Conservation (phyloP, 2,888 invertebrate species). For the Timandra comae region DNA sequence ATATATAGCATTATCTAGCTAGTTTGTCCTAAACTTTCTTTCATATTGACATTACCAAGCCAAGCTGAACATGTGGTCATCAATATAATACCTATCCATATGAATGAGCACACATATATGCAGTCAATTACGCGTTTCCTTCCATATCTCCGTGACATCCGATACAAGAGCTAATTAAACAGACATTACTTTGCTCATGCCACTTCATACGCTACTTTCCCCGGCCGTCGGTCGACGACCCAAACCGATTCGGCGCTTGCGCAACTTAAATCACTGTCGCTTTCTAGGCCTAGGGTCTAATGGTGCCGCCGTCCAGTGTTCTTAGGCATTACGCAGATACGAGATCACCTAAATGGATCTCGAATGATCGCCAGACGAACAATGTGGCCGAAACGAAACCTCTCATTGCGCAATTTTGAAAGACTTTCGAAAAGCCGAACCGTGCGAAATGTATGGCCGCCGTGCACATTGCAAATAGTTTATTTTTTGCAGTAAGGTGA, state of each 20-base stretch:
- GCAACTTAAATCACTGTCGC: conserved; percentile 61
- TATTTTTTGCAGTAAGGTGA: no score
- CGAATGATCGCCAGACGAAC: neutral
- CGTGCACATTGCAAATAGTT: no score
- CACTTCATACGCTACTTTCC: conserved; percentile 46
- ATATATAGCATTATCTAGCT: no score
- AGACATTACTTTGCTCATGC: conserved; percentile 29
- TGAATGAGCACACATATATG: no score
- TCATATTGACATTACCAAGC: no score
- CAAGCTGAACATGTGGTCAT: no score
- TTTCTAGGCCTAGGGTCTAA: conserved; percentile 54
- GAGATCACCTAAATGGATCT: neutral
- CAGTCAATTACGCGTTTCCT: no score
- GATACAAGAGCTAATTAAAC: conserved; percentile 39
- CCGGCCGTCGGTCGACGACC: conserved; percentile 56
- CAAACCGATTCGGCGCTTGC: conserved; percentile 56
- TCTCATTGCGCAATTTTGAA: neutral
- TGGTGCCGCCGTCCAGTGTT: neutral
- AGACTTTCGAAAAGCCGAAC: no score
- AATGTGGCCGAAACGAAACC: neutral
- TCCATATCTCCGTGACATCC: conserved; percentile 9
- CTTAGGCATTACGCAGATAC: neutral
- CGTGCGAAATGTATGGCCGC: no score
- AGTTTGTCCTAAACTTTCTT: no score
- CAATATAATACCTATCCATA: no score